Evolutionary conservation across 1,140 invertebrate genomes (phyloP).

Genomic region (Lethocerus indicus): DNA sequence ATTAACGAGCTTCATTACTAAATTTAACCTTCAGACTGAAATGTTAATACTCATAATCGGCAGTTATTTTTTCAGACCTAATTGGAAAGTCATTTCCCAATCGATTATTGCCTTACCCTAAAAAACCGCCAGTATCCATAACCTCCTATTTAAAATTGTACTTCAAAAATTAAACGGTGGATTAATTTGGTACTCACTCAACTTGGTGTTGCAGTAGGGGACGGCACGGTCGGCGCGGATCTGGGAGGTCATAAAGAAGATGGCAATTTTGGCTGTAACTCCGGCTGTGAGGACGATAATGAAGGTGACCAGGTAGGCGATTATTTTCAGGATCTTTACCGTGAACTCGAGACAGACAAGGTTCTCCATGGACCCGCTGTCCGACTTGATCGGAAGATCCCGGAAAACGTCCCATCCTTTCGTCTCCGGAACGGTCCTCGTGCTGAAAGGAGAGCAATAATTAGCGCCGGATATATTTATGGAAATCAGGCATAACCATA

Average conservation of each 20-base stretch:
- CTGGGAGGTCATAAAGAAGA: conserved; percentile 84
- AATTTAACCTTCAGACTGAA: too few species aligned
- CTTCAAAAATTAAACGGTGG: too few species aligned
- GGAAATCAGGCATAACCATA: neutral
- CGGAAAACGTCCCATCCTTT: conserved; percentile 94
- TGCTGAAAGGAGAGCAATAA: conserved; percentile 46
- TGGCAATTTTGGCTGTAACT: conserved; percentile 68
- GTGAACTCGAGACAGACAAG: conserved; percentile 72
- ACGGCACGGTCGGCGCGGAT: conserved; percentile 53
- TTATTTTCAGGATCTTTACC: conserved; percentile 67
- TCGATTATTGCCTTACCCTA: too few species aligned
- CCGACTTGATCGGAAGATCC: conserved; percentile 69
- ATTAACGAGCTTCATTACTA: too few species aligned
- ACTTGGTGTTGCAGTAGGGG: conserved; percentile 64
- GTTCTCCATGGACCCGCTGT: conserved; percentile 74
- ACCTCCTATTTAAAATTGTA: too few species aligned
- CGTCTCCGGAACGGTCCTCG: conserved; percentile 66
- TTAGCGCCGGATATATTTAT: neutral
- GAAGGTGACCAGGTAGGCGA: conserved; percentile 72
- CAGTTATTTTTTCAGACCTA: too few species aligned
- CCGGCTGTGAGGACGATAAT: conserved; percentile 63
- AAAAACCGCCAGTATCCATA: too few species aligned
- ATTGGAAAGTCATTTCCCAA: too few species aligned
- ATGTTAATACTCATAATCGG: too few species aligned
- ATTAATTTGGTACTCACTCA: conserved; percentile 43